Base-by-base conservation (phyloP, 64 coral and sea anemone genomes). In the Stichodactyla helianthus region DNA sequence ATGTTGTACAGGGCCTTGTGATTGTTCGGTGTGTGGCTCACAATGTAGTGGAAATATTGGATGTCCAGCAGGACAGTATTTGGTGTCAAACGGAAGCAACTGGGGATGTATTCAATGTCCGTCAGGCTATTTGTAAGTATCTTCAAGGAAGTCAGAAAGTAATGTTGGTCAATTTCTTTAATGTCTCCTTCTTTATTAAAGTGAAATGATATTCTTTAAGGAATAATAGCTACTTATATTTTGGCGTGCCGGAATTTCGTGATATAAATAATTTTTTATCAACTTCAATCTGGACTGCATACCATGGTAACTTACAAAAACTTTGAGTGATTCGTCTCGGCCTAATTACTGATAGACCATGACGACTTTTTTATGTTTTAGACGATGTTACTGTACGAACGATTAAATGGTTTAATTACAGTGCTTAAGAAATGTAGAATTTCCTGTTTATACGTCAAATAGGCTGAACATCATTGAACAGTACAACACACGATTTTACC, bases 21-120 rank as follows among this genome's bases (percentile, higher is more conserved):
- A 92, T n/a, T 92, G 90, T 63, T 87, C 90, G 9, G 77, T 87
- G 59, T 92, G 90, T 62, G 90, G 90, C 3, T 82, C 90, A n/a
- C 77, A 61, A 7, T 92, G 85, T 76, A 54, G 51, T 51, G 90
- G 90, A 71, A 92, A 77, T 58, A 60, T 92, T 14, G 65, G 26
- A 8, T 92, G 90, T 55, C 51, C 85, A 56, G 65, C 90, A 31
- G 90, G 90, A 79, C 78, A 92, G 28, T 87, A 87, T 86, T 63
- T 86, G 19, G 89, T 92, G n/a, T 57, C 63, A 52, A 92, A 92
- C 84, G 79, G 85, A 64, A 92, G 84, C 26, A 79, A 82, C 57
- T 92, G 85, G 55, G 85, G 85, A 19, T 92, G 90, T 64, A 28
- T 92, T 3, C 56, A 87, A 74, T 92, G 90, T 51, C 85, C 77